Base-by-base conservation (phyloP, 2,888 invertebrate species). In the Tipula confusa region DNA sequence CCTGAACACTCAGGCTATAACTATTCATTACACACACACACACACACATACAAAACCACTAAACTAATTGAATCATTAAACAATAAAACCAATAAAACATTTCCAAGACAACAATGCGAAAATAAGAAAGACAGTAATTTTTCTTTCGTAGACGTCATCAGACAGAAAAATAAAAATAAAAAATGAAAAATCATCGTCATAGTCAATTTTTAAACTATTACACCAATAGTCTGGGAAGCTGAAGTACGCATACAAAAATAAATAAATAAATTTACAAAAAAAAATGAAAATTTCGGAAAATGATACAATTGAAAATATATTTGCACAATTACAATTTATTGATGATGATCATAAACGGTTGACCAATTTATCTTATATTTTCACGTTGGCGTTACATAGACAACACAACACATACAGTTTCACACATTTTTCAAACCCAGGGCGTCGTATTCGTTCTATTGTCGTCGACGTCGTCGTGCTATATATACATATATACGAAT, bases 161-260 rank as follows among this genome's bases (percentile, higher is more conserved):
- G 64, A 64, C 64, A 15, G 15, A 43, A 43, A n/a, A n/a, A n/a
- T n/a, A n/a, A n/a, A n/a, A n/a, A n/a, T n/a, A n/a, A n/a, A 4
- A 15, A 43, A 43, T 15, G 5, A 64, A 18, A 64, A 24, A 24
- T 64, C 64, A 64, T 64, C 64, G 64, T 64, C 64, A 64, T 64
- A 64, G 64, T 64, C 64, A 64, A 64, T 64, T 64, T 64, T 64
- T 64, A 64, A 24, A 18, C 64, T 64, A 64, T 64, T 64, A 64
- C 64, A 24, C 9, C 24, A n/a, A 64, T 48, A 64, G 64, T 64
- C 64, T 64, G 13, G 64, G 64, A 9, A 64, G 24, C 64, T 64
- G 7, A 9, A 9, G 64, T 9, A 24, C 1, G 11, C 64, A 64
- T 24, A 43, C 15, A 11, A 43, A 43, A 43, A 43, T 64, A 64